Base-by-base conservation (phyloP, 2,888 invertebrate species). In the Rotaria magnacalcarata region DNA sequence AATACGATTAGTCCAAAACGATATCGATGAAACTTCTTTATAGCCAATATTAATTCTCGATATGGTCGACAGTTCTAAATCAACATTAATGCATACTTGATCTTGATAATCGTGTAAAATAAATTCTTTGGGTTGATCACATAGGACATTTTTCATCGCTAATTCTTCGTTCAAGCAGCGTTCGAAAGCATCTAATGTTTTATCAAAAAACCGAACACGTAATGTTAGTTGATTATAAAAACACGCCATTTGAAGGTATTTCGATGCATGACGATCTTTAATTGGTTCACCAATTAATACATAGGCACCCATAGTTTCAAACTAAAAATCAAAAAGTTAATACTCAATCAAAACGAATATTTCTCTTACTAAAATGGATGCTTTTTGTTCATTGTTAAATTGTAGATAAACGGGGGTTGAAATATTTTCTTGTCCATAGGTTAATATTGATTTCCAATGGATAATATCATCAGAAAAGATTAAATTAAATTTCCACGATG, bases 401-500 rank as follows among this genome's bases (percentile, higher is more conserved):
- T 80, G 80, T 43, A 80, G 14, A n/a, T 80, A 47, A 24, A 47
- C 80, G 21, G 80, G 80, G 24, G 80, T 47, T 0, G 80, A 80
- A 8, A 80, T 80, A 47, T 47, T 80, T 47, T 80, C 80, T 80
- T 80, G 80, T 80, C 80, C 80, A 80, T 47, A 80, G 5, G 47
- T 80, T 47, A 80, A 80, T 47, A 80, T 47, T 47, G 24, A n/a
- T 47, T 24, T 80, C 80, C 47, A 47, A 80, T 80, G 1, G 3
- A 11, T 43, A 43, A 24, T 14, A 43, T 80, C 80, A 10, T 47
- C 80, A 47, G 24, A 24, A 41, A 67, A 67, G 47, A 80, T 80
- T 47, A 80, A 47, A 80, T 50, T 52, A 27, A 47, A 85, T 58
- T 86, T 47, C 86, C 86, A 86, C 24, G 84, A 27, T 1, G 84